phyloP scores from a whole-genome alignment of 2,113 vertebrate species.

The Pardalotus punctatus region DNA sequence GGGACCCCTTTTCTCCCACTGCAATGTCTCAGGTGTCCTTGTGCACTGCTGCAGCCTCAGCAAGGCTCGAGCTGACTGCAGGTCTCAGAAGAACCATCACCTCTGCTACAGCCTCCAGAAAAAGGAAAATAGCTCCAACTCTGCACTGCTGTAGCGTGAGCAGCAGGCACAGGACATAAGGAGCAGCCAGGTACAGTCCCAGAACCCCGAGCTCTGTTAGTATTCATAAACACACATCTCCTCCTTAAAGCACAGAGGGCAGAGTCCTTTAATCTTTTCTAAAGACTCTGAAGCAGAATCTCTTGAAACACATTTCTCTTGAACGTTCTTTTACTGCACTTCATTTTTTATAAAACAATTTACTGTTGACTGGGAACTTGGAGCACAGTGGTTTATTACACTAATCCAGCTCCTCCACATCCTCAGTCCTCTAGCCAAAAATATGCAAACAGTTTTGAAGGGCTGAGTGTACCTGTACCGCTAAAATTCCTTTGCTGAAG shows the following conservation, averaged over 20 bases:
- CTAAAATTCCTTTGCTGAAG: neutral
- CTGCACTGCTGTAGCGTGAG: neutral
- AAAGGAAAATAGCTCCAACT: neutral
- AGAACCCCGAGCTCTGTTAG: neutral
- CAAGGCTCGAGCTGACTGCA: neutral
- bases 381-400: neutral
- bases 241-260: neutral
- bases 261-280: neutral
- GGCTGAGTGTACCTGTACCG: neutral
- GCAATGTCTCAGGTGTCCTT: accelerated
- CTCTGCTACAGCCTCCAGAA: neutral
- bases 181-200: neutral
- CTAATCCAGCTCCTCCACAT: neutral
- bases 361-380: neutral
- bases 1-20: neutral
- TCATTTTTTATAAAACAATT: neutral
- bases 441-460: neutral
- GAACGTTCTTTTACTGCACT: neutral
- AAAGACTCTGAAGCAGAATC: neutral
- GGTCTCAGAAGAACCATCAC: neutral
- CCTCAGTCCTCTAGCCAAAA: neutral
- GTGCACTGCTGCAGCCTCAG: neutral
- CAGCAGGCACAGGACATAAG: neutral
- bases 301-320: neutral
- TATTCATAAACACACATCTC: neutral